Conservation (phyloP, 2,797 vertebrate species). For the Furcifer pardalis region DNA sequence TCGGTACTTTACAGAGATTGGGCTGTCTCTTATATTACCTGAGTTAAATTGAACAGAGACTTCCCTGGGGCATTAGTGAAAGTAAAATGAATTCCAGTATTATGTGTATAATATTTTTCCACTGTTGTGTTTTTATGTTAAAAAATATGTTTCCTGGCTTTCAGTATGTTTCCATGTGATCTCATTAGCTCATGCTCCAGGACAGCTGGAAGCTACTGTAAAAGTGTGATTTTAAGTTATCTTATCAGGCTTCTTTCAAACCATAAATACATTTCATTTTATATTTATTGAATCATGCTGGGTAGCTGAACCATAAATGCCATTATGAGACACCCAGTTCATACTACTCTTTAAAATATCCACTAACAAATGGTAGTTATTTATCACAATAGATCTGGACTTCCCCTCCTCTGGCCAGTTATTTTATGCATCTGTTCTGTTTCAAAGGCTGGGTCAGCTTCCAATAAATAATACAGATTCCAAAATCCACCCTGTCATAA, state of each 20-base stretch:
- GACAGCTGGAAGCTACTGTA: slow-evolving; percentile 64
- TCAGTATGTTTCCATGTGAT: slow-evolving; percentile 71
- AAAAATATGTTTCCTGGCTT: slow-evolving; percentile 77
- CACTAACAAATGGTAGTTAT: slow-evolving; percentile 30
- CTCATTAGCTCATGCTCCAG: slow-evolving; percentile 60
- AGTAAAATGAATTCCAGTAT: slow-evolving; percentile 22
- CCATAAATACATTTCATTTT: slow-evolving; percentile 56
- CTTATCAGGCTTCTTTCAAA: slow-evolving; percentile 72
- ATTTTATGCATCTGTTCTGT: slow-evolving; percentile 58
- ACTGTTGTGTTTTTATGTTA: slow-evolving; percentile 64
- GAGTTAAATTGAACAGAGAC: slow-evolving; percentile 17
- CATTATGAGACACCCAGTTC: slow-evolving; percentile 62
- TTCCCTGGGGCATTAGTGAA: slow-evolving; percentile 31
- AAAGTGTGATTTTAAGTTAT: slow-evolving; percentile 61
- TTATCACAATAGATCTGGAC: slow-evolving; percentile 45
- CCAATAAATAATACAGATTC: slow-evolving; percentile 64
- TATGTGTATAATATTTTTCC: slow-evolving; percentile 65
- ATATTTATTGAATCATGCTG: slow-evolving; percentile 47
- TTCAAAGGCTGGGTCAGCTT: slow-evolving; percentile 50
- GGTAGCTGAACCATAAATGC: slow-evolving; percentile 61
- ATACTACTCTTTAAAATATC: slow-evolving; percentile 59
- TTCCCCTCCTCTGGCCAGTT: slow-evolving; percentile 39
- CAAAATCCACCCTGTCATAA: slow-evolving; percentile 54
- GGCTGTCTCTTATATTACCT: background rate
- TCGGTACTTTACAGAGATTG: background rate